Base-by-base conservation (phyloP, 2,888 invertebrate genomes). In the Lasioglossum villosulum region DNA sequence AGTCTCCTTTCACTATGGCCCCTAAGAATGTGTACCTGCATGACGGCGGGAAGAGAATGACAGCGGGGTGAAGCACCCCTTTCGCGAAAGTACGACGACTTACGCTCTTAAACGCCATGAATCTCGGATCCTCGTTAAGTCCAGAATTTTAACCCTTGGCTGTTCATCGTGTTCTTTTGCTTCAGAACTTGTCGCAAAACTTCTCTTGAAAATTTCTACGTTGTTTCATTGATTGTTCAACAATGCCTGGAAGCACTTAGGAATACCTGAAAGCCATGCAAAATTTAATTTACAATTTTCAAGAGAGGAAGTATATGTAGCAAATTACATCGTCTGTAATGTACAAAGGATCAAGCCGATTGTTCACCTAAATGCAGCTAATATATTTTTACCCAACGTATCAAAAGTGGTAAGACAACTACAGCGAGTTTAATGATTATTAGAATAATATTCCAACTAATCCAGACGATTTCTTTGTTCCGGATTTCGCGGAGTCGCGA, bases 401-500 rank as follows among this genome's bases (percentile, higher is more conserved):
- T 14, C 45, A 16, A 45, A 30, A 14, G 5, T 27, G 16, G 5
- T 12, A 30, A 30, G 30, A 63, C 63, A 63, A 30, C 16, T 30
- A 16, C 66, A 1, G 1, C 6, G 2, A 34, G 34, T 8, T 19
- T 30, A 66, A 66, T 19, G 34, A 66, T 66, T 66, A 66, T 34
- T 34, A 66, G 8, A 66, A 66, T 66, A 66, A 66, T 66, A 66
- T 66, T 66, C 39, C 42, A 74, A 74, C 74, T 59, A 74, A 59
- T 59, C 23, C 27, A 27, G 70, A 59, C 76, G 8, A 66, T 66
- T 82, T 68, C 73, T 71, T 63, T 79, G 56, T 79, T 76, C 73
- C 23, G 76, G 39, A 83, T 83, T 83, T 75, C 72, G 73, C n/a
- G 12, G 73, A 81, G 82, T 59, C 34, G 27, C 59, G 66, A 63